These are phyloP conservation scores for Himalopsyche japonica DNA, from an alignment of 2,888 invertebrate genomes.

Conservation along the genomic window DNA sequence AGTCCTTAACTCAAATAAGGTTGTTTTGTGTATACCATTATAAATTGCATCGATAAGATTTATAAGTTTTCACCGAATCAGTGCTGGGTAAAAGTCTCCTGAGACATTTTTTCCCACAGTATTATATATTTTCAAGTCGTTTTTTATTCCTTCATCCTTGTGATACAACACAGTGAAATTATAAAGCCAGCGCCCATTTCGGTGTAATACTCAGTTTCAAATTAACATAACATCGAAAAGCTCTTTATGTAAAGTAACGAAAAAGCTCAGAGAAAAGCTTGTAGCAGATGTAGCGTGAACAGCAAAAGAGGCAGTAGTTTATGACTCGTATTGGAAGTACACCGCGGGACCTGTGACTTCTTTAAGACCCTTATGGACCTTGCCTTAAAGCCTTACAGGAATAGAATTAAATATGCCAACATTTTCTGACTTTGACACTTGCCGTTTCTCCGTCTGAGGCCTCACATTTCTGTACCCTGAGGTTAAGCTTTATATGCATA, in stretches of 20 bases:
- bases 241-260: neutral
- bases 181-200: neutral
- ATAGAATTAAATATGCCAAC: conserved; percentile 15
- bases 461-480: neutral
- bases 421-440: neutral
- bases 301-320: neutral
- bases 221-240: neutral
- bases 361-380: conserved; percentile 15
- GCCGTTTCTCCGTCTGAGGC: conserved; percentile 3
- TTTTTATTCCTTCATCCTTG: neutral
- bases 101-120: too few species aligned
- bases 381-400: neutral
- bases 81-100: too few species aligned
- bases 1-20: too few species aligned
- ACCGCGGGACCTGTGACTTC: conserved; percentile 21
- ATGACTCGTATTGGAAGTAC: neutral
- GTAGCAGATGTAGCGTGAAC: neutral
- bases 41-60: too few species aligned
- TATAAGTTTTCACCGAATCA: too few species aligned
- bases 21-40: too few species aligned
- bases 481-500: neutral
- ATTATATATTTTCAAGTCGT: too few species aligned
- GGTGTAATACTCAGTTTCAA: neutral
- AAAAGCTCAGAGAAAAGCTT: neutral
- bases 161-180: neutral